Percentiles rank a stretch among this genome's conserved stretches.
These are phyloP conservation scores for Schizothorax lantsangensis DNA, from an alignment of 2,797 vertebrate species.

Conservation along the genomic window DNA sequence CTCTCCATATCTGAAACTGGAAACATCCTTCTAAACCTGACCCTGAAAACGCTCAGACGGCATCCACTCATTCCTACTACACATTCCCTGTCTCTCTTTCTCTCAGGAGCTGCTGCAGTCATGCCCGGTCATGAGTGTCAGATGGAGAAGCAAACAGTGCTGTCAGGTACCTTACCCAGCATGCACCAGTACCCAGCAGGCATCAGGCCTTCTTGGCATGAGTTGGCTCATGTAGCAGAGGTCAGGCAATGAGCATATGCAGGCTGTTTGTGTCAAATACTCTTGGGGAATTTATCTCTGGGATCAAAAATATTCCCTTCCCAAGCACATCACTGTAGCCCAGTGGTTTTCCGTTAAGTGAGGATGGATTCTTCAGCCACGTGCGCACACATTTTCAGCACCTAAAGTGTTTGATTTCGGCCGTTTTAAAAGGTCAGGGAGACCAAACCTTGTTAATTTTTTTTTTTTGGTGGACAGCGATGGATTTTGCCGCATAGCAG, in stretches of 20 bases:
- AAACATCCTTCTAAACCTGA: slow-evolving; percentile 78
- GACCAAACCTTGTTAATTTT: slow-evolving; percentile 14
- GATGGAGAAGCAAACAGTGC: slow-evolving; percentile 91
- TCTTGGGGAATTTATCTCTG: slow-evolving; percentile 43
- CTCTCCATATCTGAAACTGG: slow-evolving; percentile 80
- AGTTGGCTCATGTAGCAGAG: slow-evolving; percentile 61
- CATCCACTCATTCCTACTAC: background rate
- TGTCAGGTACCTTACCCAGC: slow-evolving; percentile 86
- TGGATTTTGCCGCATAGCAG: background rate
- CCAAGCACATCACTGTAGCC: slow-evolving; percentile 16
- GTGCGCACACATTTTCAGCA: background rate
- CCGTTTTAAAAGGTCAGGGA: slow-evolving; percentile 25
- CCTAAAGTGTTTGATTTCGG: slow-evolving; percentile 11
- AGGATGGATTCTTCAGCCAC: background rate
- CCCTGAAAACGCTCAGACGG: slow-evolving; percentile 73
- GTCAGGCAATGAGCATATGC: slow-evolving; percentile 61
- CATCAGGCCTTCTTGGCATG: slow-evolving; percentile 64
- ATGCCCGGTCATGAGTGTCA: slow-evolving; percentile 87
- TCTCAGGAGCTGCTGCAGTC: slow-evolving; percentile 91
- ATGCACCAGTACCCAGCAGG: slow-evolving; percentile 43
- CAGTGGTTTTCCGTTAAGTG: background rate
- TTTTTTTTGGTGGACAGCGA: slow-evolving; percentile 18
- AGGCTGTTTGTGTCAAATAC: slow-evolving; percentile 42
- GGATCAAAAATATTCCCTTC: slow-evolving; percentile 37
- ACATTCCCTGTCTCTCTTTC: slow-evolving; percentile 65